Conservation (phyloP, 2,888 invertebrate genomes). For the Campoletis raptor region DNA sequence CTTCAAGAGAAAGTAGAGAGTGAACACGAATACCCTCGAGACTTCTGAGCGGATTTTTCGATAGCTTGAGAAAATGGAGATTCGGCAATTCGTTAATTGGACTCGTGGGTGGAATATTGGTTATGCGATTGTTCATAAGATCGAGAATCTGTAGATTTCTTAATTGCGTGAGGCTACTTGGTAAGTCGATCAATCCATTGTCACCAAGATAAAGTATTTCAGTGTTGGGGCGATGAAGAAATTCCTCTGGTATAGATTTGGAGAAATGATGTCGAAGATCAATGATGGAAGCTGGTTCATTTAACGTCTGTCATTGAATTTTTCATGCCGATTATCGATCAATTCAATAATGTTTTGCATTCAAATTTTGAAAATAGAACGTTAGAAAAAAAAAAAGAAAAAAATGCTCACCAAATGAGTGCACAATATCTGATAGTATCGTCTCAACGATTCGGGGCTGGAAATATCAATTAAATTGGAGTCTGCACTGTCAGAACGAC, state of each 20-base stretch:
- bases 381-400: background rate
- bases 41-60: constrained; percentile 56
- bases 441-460: background rate
- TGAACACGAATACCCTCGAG: constrained; percentile 24
- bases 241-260: constrained; percentile 2
- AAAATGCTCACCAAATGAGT: constrained; percentile 24
- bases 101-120: constrained; percentile 83
- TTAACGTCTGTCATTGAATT: constrained; percentile 18
- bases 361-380: background rate
- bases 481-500: constrained; percentile 37
- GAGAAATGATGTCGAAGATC: constrained; percentile 23
- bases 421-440: constrained; percentile 15
- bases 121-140: constrained; percentile 87
- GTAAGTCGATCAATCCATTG: constrained; percentile 85
- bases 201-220: constrained; percentile 84
- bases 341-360: background rate
- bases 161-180: constrained; percentile 86
- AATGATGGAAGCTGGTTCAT: constrained; percentile 25
- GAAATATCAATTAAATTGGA: background rate
- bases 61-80: constrained; percentile 35
- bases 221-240: constrained; percentile 1
- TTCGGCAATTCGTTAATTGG: constrained; percentile 43
- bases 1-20: constrained; percentile 42
- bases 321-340: constrained; percentile 2
- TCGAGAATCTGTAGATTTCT: constrained; percentile 86